A percentile compares a stretch with the other conserved stretches of the same genome.
Evolutionary conservation across 2,113 vertebrate species (phyloP).

Genomic region (Melanotaenia duboulayi): DNA sequence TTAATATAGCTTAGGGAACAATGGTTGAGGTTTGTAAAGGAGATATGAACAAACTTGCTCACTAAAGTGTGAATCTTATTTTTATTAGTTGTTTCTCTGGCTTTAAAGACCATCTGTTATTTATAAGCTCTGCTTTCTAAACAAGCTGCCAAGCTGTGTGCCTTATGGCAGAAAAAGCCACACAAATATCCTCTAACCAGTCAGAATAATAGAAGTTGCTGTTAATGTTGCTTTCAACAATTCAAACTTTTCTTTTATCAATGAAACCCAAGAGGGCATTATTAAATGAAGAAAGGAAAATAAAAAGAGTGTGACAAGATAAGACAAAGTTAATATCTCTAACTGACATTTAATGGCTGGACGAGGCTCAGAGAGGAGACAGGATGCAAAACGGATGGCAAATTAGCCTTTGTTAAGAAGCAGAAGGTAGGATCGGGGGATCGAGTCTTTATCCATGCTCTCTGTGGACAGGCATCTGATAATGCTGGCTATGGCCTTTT

Average conservation of each 20-base stretch:
- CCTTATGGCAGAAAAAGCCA: conserved; percentile 39
- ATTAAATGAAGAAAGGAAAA: too few species aligned
- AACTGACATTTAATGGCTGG: too few species aligned
- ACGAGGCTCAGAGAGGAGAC: too few species aligned
- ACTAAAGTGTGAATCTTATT: conserved; percentile 62
- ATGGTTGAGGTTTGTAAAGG: conserved; percentile 43
- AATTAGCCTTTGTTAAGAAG: too few species aligned
- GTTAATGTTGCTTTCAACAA: neutral
- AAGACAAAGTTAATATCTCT: too few species aligned
- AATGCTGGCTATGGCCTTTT: too few species aligned
- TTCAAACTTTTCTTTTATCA: neutral
- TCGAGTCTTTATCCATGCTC: too few species aligned
- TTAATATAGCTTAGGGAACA: conserved; percentile 23
- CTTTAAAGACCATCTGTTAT: conserved; percentile 68
- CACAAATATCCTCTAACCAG: conserved; percentile 19
- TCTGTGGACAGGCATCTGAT: too few species aligned
- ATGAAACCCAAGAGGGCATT: too few species aligned
- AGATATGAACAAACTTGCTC: conserved; percentile 36
- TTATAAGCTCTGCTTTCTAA: conserved; percentile 42
- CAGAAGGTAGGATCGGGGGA: too few species aligned
- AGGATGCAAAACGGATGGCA: too few species aligned
- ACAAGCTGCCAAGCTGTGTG: conserved; percentile 52
- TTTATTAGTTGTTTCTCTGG: conserved; percentile 50
- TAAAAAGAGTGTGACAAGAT: too few species aligned
- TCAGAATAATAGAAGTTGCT: neutral